Percentiles rank a stretch among this genome's conserved stretches.
Conservation (phyloP, 2,113 vertebrate genomes). For the Elaphurus davidianus region DNA sequence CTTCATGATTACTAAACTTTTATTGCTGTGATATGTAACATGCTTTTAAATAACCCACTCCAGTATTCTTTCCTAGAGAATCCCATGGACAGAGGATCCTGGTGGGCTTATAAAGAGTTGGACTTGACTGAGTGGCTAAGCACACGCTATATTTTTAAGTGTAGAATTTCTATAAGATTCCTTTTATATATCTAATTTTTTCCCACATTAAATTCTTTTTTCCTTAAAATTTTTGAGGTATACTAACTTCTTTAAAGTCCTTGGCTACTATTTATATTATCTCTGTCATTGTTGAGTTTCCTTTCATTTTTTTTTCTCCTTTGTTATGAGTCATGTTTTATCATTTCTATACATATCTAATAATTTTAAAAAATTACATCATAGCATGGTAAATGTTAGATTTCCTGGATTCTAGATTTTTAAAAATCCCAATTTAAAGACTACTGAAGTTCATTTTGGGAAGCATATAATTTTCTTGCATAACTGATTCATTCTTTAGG, state of each 20-base stretch:
- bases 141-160: background rate
- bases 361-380: background rate
- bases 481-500: background rate
- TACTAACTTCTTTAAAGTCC: background rate
- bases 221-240: background rate
- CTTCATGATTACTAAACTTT: background rate
- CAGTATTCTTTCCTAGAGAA: background rate
- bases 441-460: background rate
- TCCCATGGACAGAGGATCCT: background rate
- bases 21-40: background rate
- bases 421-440: background rate
- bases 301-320: background rate
- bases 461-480: background rate
- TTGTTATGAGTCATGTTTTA: background rate
- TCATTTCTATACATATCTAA: background rate
- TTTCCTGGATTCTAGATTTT: background rate
- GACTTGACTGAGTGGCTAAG: too few species aligned
- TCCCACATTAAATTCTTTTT: background rate
- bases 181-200: background rate
- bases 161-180: background rate
- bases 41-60: background rate
- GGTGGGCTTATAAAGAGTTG: background rate
- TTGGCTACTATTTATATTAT: background rate
- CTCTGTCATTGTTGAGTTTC: background rate
- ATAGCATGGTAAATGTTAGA: background rate